Evolutionary conservation across 2,113 vertebrate genomes (phyloP), one percentile per base, ranked within the genome.

Genomic region (Antechinus stuartii): DNA sequence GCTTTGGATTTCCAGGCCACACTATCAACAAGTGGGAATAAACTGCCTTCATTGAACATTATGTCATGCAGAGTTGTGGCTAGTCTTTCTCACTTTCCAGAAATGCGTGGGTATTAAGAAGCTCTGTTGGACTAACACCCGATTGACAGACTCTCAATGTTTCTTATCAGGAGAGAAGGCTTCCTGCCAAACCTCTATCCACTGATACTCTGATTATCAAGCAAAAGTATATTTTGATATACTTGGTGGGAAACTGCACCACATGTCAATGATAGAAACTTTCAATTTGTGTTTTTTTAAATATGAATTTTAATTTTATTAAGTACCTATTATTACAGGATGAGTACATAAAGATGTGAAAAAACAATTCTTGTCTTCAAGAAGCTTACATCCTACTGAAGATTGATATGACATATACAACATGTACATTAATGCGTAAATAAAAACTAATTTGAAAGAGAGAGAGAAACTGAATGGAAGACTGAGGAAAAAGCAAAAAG

Each of bases 81-180:
- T 84, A 42, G 68, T 22, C 35, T 84, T 84, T 84, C 68, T 84
- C 68, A 84, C 68, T 84, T 23, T 84, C 35, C 3, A 26, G 68
- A 42, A 84, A 84, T 22, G 68, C 23, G 35, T 84, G 68, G n/a
- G 35, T 22, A 84, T 84, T n/a, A 84, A n/a, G n/a, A 68, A 97
- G 10, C 23, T 46, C 49, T 92, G 84, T 94, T 30, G 91, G 90
- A 95, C 56, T 96, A 52, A 24, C 25, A 56, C 12, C 19, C 30
- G 11, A 22, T 27, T 90, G 56, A 61, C 93, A 97, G 55, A 91
- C 42, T 53, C 23, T 49, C 61, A 24, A 2, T 92, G 42, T 91
- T 95, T 61, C 92, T 25, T 96, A 95, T 91, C 91, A 11, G 90
- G 2, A n/a, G 46, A 97, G 2, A 52, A 26, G 23, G n/a, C 3